Evolutionary conservation across 2,113 vertebrate species (phyloP).

Genomic region (Heterochromis multidens): DNA sequence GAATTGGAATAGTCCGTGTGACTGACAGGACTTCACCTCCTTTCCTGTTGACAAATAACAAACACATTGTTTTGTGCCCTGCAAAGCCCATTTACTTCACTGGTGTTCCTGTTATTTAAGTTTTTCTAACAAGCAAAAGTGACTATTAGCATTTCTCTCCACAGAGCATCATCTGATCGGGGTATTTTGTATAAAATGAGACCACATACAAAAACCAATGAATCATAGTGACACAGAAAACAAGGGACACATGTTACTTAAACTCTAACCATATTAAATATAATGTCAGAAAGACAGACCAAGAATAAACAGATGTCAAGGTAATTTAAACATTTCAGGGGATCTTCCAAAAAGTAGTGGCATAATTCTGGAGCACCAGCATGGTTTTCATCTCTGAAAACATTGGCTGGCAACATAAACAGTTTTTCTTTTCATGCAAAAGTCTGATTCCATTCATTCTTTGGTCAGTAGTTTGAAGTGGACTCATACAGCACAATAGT

Average conservation of each 20-base stretch:
- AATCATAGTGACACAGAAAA: not conserved
- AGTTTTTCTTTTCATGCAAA: not conserved
- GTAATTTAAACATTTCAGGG: not conserved
- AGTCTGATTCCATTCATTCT: not conserved
- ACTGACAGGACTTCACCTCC: constrained; percentile 17
- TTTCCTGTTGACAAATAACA: not conserved
- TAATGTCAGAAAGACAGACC: not conserved
- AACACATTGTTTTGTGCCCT: not conserved
- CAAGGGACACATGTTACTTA: not conserved
- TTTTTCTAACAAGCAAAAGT: not conserved
- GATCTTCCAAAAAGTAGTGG: not conserved
- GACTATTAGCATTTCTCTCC: not conserved
- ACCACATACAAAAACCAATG: not conserved
- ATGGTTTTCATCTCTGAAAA: not conserved
- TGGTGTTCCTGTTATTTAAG: not conserved
- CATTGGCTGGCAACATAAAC: not conserved
- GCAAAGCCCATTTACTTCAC: not conserved
- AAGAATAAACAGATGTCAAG: not conserved
- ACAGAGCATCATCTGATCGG: not conserved
- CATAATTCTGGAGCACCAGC: not conserved
- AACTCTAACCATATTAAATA: not conserved
- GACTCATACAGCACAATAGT: not conserved
- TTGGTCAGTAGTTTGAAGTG: not conserved
- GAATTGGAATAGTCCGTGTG: constrained; percentile 22
- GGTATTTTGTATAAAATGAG: not conserved